A percentile compares a stretch with the other conserved stretches of the same genome.
These are phyloP conservation scores for Mesoclemmys tuberculata DNA, from an alignment of 2,113 vertebrate species.

Conservation along the genomic window DNA sequence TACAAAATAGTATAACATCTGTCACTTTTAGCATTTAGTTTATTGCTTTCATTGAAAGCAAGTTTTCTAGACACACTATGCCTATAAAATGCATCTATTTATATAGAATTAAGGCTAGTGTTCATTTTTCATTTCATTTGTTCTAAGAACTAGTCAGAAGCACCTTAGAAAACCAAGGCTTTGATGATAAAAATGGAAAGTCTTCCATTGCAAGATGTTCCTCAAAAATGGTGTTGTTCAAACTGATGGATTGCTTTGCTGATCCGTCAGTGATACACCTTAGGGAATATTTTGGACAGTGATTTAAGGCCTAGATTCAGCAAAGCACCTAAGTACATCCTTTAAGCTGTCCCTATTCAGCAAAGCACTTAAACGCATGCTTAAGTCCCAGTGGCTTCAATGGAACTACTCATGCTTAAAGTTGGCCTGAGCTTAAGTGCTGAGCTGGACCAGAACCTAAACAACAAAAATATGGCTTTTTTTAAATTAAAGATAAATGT, in stretches of 20 bases:
- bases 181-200: not conserved
- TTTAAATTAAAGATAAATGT: constrained; percentile 30
- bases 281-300: constrained; percentile 49
- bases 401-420: constrained; percentile 54
- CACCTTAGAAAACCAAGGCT: constrained; percentile 56
- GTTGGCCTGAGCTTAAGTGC: constrained; percentile 12
- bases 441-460: constrained; percentile 23
- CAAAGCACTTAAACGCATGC: constrained; percentile 22
- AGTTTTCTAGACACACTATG: constrained; percentile 81
- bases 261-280: constrained; percentile 34
- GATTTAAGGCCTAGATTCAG: not conserved
- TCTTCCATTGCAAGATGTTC: not conserved
- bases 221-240: constrained; percentile 23
- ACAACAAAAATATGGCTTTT: not conserved
- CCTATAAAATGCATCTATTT: constrained; percentile 69
- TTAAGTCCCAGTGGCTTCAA: constrained; percentile 34
- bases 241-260: constrained; percentile 38
- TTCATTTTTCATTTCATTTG: constrained; percentile 71
- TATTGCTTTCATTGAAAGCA: constrained; percentile 93
- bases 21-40: constrained; percentile 77
- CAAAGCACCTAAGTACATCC: constrained; percentile 61
- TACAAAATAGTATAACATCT: constrained; percentile 80
- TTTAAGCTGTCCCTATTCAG: constrained; percentile 41
- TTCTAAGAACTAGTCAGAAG: constrained; percentile 56
- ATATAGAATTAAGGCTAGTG: constrained; percentile 77